Conservation (phyloP, 2,113 vertebrate genomes). For the Passer domesticus region DNA sequence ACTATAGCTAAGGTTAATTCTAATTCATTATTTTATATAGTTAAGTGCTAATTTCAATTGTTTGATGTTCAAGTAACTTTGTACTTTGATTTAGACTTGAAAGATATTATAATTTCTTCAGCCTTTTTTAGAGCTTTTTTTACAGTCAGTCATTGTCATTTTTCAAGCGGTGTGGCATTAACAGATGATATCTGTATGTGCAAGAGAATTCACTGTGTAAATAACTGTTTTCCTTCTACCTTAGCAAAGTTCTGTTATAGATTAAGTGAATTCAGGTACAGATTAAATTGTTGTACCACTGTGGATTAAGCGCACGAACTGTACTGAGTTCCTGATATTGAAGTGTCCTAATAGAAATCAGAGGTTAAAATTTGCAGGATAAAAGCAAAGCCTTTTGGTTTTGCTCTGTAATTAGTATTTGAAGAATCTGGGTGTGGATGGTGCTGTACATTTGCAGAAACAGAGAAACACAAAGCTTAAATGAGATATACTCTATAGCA, state of each 20-base stretch:
- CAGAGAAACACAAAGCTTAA: background rate
- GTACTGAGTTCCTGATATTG: background rate
- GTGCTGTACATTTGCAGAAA: background rate
- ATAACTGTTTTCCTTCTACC: background rate
- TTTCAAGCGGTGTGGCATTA: background rate
- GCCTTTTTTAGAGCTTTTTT: background rate
- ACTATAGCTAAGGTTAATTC: background rate
- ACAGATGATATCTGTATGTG: background rate
- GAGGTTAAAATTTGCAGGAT: background rate
- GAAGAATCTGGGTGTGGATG: background rate
- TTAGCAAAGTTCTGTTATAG: background rate
- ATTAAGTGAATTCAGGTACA: background rate
- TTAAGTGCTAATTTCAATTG: background rate
- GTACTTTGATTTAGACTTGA: background rate
- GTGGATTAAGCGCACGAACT: background rate
- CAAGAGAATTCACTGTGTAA: background rate
- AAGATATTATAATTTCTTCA: background rate
- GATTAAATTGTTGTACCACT: background rate
- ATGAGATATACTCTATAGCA: background rate
- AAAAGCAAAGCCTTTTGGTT: background rate
- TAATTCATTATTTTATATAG: background rate
- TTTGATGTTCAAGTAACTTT: background rate
- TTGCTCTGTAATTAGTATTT: background rate
- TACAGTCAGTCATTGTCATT: accelerated
- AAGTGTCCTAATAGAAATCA: background rate